phyloP scores from a whole-genome alignment of 1,140 invertebrate genomes.

The Diachasma alloeum region DNA sequence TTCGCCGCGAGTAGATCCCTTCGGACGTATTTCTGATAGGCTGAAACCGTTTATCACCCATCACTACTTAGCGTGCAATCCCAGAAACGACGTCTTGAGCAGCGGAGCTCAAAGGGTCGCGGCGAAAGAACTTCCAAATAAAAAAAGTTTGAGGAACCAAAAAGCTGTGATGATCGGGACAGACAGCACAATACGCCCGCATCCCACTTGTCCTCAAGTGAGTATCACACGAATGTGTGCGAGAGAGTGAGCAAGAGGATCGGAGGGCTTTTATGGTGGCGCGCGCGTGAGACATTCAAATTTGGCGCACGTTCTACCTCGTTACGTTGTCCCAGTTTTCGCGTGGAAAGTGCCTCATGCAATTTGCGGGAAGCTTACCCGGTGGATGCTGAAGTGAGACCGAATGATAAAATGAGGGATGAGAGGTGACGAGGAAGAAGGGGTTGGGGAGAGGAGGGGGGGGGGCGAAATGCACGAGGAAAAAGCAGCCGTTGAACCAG shows the following conservation, averaged over 20 bases:
- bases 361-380: slow-evolving; percentile 27
- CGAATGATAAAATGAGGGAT: neutral
- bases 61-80: no score
- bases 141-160: no score
- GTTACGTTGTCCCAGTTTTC: slow-evolving; percentile 34
- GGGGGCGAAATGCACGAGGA: neutral
- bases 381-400: slow-evolving; percentile 12
- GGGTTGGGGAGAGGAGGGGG: no score
- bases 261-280: slow-evolving; percentile 13
- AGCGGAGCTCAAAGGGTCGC: no score
- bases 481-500: neutral
- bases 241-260: neutral
- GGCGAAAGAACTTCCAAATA: no score
- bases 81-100: no score
- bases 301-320: slow-evolving; percentile 35
- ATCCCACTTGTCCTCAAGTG: neutral
- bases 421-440: neutral
- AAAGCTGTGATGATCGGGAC: no score
- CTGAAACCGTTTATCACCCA: no score
- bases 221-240: neutral
- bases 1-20: no score
- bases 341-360: slow-evolving; percentile 34
- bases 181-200: neutral
- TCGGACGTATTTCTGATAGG: no score
- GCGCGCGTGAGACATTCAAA: slow-evolving; percentile 29